phyloP scores from a whole-genome alignment of 2,888 invertebrate genomes.

The Emmelina monodactyla region DNA sequence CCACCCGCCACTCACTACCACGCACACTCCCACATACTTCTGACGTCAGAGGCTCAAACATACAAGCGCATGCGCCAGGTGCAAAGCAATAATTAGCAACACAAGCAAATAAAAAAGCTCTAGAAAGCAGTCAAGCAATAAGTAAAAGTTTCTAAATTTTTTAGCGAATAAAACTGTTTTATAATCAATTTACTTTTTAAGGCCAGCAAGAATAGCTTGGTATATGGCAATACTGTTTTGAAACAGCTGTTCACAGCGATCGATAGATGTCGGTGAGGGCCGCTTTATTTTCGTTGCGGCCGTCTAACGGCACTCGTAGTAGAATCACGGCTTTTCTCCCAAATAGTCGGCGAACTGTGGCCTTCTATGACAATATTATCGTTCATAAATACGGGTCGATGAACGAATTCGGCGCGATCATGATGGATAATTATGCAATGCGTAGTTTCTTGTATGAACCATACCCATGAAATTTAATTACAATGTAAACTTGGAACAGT shows the following conservation, averaged over 20 bases:
- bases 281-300: slow-evolving; percentile 58
- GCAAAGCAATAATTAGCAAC: slow-evolving; percentile 4
- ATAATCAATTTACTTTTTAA: no score
- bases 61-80: no score
- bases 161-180: no score
- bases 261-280: slow-evolving; percentile 64
- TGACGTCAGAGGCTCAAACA: not conserved
- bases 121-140: no score
- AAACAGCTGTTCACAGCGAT: slow-evolving; percentile 52
- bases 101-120: no score
- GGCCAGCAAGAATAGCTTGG: not conserved
- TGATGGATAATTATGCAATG: slow-evolving; percentile 30
- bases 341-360: slow-evolving; percentile 39
- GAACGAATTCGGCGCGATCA: slow-evolving; percentile 33
- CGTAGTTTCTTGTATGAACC: slow-evolving; percentile 19
- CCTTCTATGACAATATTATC: slow-evolving; percentile 36
- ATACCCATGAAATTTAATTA: slow-evolving; percentile 13
- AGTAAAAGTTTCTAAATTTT: no score
- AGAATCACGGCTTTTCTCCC: slow-evolving; percentile 45
- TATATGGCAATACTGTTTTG: slow-evolving; percentile 31
- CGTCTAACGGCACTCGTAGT: slow-evolving; percentile 59
- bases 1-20: slow-evolving; percentile 20
- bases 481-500: not conserved
- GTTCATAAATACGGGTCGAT: slow-evolving; percentile 36
- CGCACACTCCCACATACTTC: slow-evolving; percentile 8